phyloP scores from a whole-genome alignment of 2,888 invertebrate genomes.

The Amphiduros pacificus region DNA sequence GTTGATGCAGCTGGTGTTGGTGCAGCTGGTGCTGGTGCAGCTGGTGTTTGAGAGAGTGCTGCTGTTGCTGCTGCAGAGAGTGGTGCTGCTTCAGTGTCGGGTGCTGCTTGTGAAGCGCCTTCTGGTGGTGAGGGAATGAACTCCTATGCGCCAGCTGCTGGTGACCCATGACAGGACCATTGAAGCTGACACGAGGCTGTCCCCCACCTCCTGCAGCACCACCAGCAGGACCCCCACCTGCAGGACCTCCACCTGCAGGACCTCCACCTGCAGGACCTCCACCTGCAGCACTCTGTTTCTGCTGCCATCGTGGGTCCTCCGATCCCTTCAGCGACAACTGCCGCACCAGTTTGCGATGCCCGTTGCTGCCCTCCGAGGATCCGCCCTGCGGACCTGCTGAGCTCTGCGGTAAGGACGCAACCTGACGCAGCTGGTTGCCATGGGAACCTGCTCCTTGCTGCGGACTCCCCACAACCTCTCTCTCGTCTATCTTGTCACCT shows the following conservation, averaged over 20 bases:
- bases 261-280: not conserved
- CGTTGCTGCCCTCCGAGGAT: not conserved
- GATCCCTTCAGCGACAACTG: slow-evolving; percentile 81
- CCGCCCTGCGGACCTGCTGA: not conserved
- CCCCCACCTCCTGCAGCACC: not conserved
- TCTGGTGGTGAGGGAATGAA: not conserved
- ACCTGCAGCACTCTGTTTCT: not conserved
- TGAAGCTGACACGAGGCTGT: not conserved
- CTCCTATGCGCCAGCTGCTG: no score
- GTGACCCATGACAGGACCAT: not conserved
- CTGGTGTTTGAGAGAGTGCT: no score
- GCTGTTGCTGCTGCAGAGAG: no score
- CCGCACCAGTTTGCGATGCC: slow-evolving; percentile 76
- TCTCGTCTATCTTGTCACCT: slow-evolving; percentile 38
- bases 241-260: not conserved
- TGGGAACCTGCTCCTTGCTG: not conserved
- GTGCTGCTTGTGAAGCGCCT: no score
- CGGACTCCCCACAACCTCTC: not conserved
- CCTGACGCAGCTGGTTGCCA: not conserved
- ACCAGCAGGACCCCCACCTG: not conserved
- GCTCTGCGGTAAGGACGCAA: not conserved
- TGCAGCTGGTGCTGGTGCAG: no score
- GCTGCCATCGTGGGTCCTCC: slow-evolving; percentile 71
- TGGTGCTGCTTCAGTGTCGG: no score
- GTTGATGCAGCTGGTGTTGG: not conserved